These are phyloP conservation scores for Nannobrachium achirus DNA, from an alignment of 2,113 vertebrate species.

Conservation along the genomic window DNA sequence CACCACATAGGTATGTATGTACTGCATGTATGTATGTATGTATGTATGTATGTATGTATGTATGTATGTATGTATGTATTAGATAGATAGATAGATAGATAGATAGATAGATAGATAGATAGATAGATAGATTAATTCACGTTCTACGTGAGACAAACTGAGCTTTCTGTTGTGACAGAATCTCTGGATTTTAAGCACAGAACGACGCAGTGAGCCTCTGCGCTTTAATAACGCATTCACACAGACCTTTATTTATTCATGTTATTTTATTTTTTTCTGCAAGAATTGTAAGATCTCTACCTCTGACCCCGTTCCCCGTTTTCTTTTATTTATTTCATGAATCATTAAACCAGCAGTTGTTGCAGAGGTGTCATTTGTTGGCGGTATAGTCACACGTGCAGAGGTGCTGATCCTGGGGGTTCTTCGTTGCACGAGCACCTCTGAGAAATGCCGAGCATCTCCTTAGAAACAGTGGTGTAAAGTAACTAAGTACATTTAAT, in stretches of 20 bases:
- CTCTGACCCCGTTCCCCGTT: constrained; percentile 35
- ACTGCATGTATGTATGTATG: too few species aligned
- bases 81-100: too few species aligned
- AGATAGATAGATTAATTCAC: too few species aligned
- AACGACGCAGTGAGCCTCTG: constrained; percentile 3
- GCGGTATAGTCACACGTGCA: constrained; percentile 27
- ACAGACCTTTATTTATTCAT: constrained; percentile 62
- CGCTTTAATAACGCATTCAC: constrained; percentile 40
- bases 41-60: too few species aligned
- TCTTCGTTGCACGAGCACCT: too few species aligned
- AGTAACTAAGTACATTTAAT: too few species aligned
- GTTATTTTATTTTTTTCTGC: constrained; percentile 34
- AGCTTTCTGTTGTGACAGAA: constrained; percentile 47
- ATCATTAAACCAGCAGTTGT: constrained; percentile 51
- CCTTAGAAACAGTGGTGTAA: too few species aligned
- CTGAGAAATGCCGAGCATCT: too few species aligned
- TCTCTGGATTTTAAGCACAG: constrained; percentile 47
- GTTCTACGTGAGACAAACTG: constrained; percentile 42
- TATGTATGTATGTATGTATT: too few species aligned
- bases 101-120: too few species aligned
- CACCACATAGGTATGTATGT: too few species aligned
- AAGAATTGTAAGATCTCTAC: constrained; percentile 33
- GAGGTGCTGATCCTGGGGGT: too few species aligned
- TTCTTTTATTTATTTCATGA: constrained; percentile 42
- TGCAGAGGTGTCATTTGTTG: constrained; percentile 55